These are phyloP conservation scores for Chionoecetes opilio DNA, from an alignment of 1,140 invertebrate genomes.

Conservation along the genomic window DNA sequence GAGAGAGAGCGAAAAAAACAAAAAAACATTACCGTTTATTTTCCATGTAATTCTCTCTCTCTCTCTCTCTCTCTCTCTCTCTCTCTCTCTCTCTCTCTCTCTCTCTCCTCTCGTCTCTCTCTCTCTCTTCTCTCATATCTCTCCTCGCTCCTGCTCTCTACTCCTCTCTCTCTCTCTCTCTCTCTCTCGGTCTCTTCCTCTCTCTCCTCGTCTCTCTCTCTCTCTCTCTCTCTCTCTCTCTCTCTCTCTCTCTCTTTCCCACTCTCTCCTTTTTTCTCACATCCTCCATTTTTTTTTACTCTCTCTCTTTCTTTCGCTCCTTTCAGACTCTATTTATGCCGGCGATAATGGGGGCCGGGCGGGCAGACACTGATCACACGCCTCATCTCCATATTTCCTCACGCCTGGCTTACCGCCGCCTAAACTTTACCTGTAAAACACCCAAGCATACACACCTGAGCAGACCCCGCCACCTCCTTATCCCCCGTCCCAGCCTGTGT, in stretches of 20 bases:
- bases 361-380: conserved; percentile 3
- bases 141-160: too few relatives aligned
- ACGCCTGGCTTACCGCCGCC: conserved; percentile 12
- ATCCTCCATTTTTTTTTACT: neutral
- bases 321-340: conserved; percentile 19
- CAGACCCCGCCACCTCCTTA: neutral
- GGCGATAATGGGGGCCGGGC: neutral
- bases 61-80: conserved; percentile 20
- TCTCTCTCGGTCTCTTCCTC: too few relatives aligned
- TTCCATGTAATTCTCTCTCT: too few relatives aligned
- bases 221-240: neutral
- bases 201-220: neutral
- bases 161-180: neutral
- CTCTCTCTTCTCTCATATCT: too few relatives aligned
- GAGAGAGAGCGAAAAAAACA: too few relatives aligned
- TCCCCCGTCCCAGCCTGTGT: neutral
- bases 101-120: too few relatives aligned
- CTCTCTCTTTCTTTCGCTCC: neutral
- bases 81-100: too few relatives aligned
- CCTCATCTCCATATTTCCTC: conserved; percentile 27
- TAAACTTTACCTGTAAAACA: conserved; percentile 11
- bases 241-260: neutral
- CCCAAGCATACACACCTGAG: conserved; percentile 13
- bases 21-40: too few relatives aligned
- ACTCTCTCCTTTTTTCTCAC: neutral